Conservation (phyloP, 2,113 vertebrate genomes). For the Pluvialis apricaria region DNA sequence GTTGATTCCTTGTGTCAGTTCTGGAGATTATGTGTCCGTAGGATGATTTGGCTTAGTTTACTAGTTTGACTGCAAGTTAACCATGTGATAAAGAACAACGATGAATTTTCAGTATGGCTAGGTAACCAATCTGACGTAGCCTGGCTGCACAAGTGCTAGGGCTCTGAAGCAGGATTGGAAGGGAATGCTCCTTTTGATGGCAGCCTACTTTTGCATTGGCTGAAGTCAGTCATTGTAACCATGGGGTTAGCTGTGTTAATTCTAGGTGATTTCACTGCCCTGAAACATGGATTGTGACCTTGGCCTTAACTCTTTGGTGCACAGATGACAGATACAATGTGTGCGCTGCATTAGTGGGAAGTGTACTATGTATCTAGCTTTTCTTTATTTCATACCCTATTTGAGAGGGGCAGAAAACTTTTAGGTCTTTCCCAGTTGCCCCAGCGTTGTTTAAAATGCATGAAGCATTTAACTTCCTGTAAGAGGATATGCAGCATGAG, state of each 20-base stretch:
- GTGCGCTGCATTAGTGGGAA: neutral
- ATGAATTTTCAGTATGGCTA: neutral
- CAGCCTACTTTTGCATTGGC: neutral
- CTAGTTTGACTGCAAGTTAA: neutral
- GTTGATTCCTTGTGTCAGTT: neutral
- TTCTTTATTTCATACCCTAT: neutral
- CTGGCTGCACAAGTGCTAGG: neutral
- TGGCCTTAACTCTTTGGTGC: neutral
- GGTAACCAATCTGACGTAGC: neutral
- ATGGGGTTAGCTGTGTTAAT: neutral
- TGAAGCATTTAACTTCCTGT: constrained; percentile 1
- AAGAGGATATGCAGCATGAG: neutral
- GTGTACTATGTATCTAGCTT: neutral
- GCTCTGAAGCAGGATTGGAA: neutral
- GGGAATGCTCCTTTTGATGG: neutral
- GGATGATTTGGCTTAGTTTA: neutral
- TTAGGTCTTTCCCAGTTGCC: neutral
- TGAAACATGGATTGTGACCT: constrained; percentile 15
- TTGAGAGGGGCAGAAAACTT: constrained; percentile 22
- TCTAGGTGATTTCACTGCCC: neutral
- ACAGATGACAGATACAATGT: neutral
- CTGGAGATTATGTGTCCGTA: neutral
- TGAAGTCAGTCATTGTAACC: neutral
- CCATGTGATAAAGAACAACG: neutral
- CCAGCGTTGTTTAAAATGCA: constrained; percentile 30